Base-by-base conservation (phyloP, 2,113 vertebrate species). In the Regulus satrapa region DNA sequence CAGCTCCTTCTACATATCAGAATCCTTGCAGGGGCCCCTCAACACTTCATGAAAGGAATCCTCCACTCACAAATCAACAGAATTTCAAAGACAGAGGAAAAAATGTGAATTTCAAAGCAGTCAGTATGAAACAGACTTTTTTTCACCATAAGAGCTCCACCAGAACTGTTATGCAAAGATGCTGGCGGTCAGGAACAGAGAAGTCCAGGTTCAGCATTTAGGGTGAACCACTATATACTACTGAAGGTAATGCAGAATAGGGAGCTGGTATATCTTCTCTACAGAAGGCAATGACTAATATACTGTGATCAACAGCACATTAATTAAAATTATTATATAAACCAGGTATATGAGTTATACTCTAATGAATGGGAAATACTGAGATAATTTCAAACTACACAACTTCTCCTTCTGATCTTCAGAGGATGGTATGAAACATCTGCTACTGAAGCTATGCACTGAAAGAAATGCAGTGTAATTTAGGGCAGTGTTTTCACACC, bases 41-140 rank as follows among this genome's bases (percentile, higher is more conserved):
- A 83, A 78, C 48, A 89, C 25, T 59, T 88, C 73, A 20, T 62
- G 71, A 94, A 95, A 92, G 62, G 34, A 94, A 55, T 46, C 17
- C 10, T 79, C 24, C 5, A 7, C 51, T 94, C 45, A 79, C 31
- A 73, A 92, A 90, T 83, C 16, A 95, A 86, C 7, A 1, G 20
- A 71, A 79, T 85, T 94, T 94, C 80, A 94, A 74, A 74, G 66
- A 87, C 23, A 41, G 23, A 20, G 32, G 3, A 54, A 62, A 80
- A 76, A 95, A 94, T 85, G 13, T 55, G 64, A 88, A 82, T 94
- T 95, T 78, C 63, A 94, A 94, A 95, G 48, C 67, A 92, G 38
- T 12, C 12, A 36, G 21, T 79, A 71, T 15, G 69, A 72, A 89
- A 31, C 10, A 89, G 48, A 92, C 14, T 43, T 41, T n/a, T 52